phyloP scores from a whole-genome alignment of 2,797 vertebrate species.

The Gymnopithys bicolor region DNA sequence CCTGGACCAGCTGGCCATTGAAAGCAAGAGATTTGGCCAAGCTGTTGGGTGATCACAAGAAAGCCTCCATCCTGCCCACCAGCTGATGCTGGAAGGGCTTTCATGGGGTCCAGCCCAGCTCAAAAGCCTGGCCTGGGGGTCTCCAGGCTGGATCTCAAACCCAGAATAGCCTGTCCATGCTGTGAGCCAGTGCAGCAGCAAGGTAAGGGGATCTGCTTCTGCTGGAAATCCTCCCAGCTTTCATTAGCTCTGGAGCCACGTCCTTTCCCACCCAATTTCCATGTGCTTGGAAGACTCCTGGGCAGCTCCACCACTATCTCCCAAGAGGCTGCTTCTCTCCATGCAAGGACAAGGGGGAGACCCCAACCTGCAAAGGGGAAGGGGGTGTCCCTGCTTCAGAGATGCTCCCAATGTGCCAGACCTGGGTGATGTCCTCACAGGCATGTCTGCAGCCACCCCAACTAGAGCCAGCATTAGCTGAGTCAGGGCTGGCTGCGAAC shows the following conservation, averaged over 20 bases:
- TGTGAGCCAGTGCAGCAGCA: rapidly evolving
- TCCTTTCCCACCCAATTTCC: conserved; percentile 2
- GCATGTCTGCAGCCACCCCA: background rate
- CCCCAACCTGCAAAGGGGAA: rapidly evolving
- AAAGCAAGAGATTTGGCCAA: background rate
- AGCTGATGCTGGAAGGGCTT: background rate
- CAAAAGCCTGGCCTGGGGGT: rapidly evolving
- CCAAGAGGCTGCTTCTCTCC: background rate
- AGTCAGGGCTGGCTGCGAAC: conserved; percentile 8
- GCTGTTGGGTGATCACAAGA: background rate
- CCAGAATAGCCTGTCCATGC: rapidly evolving
- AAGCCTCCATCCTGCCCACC: background rate
- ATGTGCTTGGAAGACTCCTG: background rate
- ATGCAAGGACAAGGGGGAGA: background rate
- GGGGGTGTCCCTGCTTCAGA: background rate
- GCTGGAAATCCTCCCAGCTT: background rate
- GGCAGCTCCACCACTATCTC: background rate
- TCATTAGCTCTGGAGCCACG: background rate
- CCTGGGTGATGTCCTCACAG: rapidly evolving
- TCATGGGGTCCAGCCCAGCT: background rate
- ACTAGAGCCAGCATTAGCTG: background rate
- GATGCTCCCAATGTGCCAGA: rapidly evolving
- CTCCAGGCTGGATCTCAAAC: background rate
- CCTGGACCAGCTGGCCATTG: rapidly evolving
- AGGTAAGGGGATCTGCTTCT: background rate